phyloP scores from a whole-genome alignment of 2,113 vertebrate genomes.

The Cottus gobio region DNA sequence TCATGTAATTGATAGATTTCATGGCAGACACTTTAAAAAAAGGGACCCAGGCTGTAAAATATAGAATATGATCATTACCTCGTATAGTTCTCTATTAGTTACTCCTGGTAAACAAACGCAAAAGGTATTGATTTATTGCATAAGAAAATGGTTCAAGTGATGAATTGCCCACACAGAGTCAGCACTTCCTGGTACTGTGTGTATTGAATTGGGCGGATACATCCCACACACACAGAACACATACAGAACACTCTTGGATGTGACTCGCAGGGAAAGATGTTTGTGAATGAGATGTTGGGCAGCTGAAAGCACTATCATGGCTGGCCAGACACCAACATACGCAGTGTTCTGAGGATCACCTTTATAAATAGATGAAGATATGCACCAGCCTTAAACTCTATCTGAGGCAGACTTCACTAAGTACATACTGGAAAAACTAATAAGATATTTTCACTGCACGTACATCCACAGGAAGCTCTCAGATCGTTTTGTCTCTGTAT shows the following conservation, averaged over 20 bases:
- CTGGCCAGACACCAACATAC: constrained; percentile 35
- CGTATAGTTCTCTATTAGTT: neutral
- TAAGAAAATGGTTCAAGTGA: constrained; percentile 50
- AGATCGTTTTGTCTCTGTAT: constrained; percentile 39
- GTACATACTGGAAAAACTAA: constrained; percentile 29
- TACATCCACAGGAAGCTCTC: constrained; percentile 39
- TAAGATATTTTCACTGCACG: constrained; percentile 33
- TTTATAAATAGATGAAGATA: constrained; percentile 36
- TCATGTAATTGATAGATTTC: neutral
- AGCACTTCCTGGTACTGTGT: constrained; percentile 52
- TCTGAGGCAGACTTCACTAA: constrained; percentile 22
- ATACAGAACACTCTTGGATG: constrained; percentile 19
- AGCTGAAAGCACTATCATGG: constrained; percentile 33
- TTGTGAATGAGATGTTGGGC: constrained; percentile 49
- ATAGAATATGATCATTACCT: neutral
- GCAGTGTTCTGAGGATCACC: constrained; percentile 16
- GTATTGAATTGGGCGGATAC: constrained; percentile 41
- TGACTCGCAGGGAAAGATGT: constrained; percentile 30
- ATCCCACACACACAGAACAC: constrained; percentile 48
- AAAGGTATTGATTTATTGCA: constrained; percentile 25
- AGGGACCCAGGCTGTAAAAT: neutral
- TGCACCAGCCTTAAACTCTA: constrained; percentile 4
- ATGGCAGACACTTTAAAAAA: neutral
- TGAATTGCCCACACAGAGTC: constrained; percentile 56
- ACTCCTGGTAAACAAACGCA: constrained; percentile 10